Conservation (phyloP, 2,888 invertebrate species). For the Horisme vitalbata region DNA sequence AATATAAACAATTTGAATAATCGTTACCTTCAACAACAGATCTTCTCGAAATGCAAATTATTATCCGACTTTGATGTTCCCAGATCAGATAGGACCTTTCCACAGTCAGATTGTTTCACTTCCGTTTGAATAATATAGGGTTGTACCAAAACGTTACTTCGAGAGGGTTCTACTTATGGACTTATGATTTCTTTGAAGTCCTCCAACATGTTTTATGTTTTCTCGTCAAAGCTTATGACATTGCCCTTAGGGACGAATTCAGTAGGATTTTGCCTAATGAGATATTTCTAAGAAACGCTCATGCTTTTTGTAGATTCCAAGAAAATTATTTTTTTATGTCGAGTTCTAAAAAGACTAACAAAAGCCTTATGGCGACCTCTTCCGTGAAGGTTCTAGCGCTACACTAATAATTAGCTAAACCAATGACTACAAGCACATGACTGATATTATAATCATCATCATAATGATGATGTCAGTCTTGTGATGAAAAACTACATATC, state of each 20-base stretch:
- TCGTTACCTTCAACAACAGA: slow-evolving; percentile 6
- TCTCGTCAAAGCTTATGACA: slow-evolving; percentile 3
- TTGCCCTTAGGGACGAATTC: not conserved
- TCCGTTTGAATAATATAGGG: not conserved
- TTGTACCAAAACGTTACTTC: not conserved
- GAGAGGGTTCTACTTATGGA: slow-evolving; percentile 5
- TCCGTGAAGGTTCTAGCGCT: no score
- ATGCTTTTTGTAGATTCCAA: no score
- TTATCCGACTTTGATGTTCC: slow-evolving; percentile 19
- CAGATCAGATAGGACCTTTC: slow-evolving; percentile 8
- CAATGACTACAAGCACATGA: no score
- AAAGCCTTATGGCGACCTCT: no score
- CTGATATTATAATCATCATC: no score
- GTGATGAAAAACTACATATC: no score
- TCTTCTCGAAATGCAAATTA: slow-evolving; percentile 12
- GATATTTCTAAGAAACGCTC: not conserved
- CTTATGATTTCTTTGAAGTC: slow-evolving; percentile 15
- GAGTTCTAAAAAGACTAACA: no score
- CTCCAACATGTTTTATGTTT: slow-evolving; percentile 1
- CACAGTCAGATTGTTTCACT: not conserved
- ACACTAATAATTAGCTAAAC: no score
- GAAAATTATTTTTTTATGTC: no score
- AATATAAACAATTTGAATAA: slow-evolving; percentile 16
- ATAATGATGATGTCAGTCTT: no score
- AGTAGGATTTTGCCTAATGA: slow-evolving; percentile 1